Evolutionary conservation across 2,113 vertebrate genomes (phyloP).

Genomic region (Galemys pyrenaicus): DNA sequence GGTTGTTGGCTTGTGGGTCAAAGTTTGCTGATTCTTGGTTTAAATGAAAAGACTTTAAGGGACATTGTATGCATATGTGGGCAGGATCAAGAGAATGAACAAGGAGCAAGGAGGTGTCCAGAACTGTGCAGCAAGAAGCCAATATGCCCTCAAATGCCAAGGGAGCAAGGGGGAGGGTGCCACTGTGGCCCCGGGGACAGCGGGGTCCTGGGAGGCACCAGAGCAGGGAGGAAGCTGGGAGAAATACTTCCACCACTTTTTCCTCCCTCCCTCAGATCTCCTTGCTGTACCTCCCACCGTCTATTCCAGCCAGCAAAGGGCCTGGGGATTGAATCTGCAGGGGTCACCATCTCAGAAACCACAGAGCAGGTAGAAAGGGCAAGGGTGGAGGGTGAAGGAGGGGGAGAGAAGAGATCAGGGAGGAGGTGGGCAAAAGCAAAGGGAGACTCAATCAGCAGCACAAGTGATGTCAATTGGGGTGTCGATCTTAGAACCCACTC

Average conservation of each 20-base stretch:
- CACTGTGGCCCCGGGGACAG: background rate
- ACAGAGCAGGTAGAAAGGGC: too few relatives aligned
- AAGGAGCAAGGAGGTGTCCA: background rate
- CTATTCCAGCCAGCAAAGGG: background rate
- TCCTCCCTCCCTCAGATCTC: background rate
- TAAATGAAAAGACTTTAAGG: background rate
- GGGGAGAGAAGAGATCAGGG: background rate
- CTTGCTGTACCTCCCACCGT: background rate
- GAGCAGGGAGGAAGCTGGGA: background rate
- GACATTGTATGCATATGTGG: background rate
- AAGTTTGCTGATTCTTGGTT: background rate
- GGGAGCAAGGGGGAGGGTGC: background rate
- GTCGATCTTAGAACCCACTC: background rate
- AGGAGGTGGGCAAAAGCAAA: too few relatives aligned
- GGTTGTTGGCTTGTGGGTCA: background rate
- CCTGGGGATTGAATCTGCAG: too few relatives aligned
- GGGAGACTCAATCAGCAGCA: background rate
- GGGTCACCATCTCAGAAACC: background rate
- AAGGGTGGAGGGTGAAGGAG: background rate
- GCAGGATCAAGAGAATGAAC: background rate
- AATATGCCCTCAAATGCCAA: background rate
- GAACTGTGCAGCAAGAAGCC: background rate
- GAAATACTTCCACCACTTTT: background rate
- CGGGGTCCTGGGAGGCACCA: too few relatives aligned
- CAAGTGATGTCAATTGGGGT: background rate